These are phyloP conservation scores for Arctopsyche grandis DNA, from an alignment of 1,140 invertebrate genomes.

Conservation along the genomic window DNA sequence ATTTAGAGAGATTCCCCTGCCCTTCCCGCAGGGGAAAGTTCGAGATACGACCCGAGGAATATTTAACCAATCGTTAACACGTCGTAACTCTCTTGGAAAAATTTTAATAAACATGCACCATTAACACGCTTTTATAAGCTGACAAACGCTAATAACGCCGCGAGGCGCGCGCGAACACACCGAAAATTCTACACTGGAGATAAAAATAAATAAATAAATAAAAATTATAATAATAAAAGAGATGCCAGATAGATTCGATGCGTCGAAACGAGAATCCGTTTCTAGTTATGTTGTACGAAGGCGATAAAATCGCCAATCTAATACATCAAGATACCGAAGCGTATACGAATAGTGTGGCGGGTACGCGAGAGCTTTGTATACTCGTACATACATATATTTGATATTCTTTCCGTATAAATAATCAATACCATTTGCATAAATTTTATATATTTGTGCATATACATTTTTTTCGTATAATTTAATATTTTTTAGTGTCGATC, in stretches of 20 bases:
- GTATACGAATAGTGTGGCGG: not conserved
- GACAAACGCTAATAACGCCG: not conserved
- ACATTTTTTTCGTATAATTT: not conserved
- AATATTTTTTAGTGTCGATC: too few species aligned
- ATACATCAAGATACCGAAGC: slow-evolving; percentile 21
- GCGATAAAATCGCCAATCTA: slow-evolving; percentile 28
- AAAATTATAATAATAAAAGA: not conserved
- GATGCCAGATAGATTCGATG: not conserved
- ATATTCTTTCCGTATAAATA: not conserved
- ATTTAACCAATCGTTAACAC: slow-evolving; percentile 17
- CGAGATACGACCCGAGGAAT: not conserved
- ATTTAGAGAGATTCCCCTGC: not conserved
- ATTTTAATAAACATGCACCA: slow-evolving; percentile 11
- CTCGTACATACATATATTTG: not conserved
- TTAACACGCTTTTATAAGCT: not conserved
- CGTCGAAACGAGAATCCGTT: slow-evolving; percentile 21
- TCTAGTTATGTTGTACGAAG: not conserved
- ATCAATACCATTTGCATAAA: slow-evolving; percentile 3
- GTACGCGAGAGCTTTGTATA: not conserved
- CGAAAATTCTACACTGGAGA: not conserved
- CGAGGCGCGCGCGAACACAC: not conserved
- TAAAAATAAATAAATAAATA: not conserved
- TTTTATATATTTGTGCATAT: not conserved
- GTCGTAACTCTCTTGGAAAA: slow-evolving; percentile 2
- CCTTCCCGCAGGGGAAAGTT: not conserved